Conservation (phyloP, 2,888 invertebrate species). For the Megastigmus dorsalis region DNA sequence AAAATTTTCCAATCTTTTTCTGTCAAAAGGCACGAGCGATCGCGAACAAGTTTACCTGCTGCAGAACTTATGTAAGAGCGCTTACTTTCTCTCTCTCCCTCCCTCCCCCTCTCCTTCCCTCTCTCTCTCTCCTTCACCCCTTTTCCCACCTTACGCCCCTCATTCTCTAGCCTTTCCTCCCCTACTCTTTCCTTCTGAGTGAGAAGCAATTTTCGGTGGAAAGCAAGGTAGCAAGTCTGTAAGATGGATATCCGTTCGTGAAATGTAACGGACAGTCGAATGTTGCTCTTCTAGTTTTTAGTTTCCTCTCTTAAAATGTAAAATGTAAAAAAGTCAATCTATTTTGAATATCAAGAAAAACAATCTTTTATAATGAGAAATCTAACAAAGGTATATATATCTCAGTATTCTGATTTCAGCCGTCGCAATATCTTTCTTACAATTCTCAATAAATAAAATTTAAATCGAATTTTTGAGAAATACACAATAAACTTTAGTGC, state of each 20-base stretch:
- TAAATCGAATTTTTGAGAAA: too few relatives aligned
- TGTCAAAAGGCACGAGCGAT: conserved; percentile 8
- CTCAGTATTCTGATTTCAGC: too few relatives aligned
- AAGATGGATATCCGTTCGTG: conserved; percentile 24
- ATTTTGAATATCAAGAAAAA: too few relatives aligned
- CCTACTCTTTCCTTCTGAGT: background rate
- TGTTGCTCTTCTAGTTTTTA: background rate
- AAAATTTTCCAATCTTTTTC: conserved; percentile 60
- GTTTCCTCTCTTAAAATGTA: too few relatives aligned
- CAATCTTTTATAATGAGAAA: too few relatives aligned
- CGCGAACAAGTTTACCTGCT: conserved; percentile 1
- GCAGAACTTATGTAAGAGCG: background rate
- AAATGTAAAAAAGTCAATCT: too few relatives aligned
- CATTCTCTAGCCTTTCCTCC: background rate
- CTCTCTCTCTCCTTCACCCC: background rate
- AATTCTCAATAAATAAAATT: too few relatives aligned
- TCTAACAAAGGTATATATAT: too few relatives aligned
- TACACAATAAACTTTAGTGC: too few relatives aligned
- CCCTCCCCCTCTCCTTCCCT: background rate
- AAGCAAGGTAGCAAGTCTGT: too few relatives aligned
- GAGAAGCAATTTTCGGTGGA: background rate
- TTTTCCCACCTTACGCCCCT: too few relatives aligned
- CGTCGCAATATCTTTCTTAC: too few relatives aligned
- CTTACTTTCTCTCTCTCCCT: background rate
- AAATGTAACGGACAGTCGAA: conserved; percentile 22